Base-by-base conservation (phyloP, 2,113 vertebrate species). In the Pollimyrus isidori region DNA sequence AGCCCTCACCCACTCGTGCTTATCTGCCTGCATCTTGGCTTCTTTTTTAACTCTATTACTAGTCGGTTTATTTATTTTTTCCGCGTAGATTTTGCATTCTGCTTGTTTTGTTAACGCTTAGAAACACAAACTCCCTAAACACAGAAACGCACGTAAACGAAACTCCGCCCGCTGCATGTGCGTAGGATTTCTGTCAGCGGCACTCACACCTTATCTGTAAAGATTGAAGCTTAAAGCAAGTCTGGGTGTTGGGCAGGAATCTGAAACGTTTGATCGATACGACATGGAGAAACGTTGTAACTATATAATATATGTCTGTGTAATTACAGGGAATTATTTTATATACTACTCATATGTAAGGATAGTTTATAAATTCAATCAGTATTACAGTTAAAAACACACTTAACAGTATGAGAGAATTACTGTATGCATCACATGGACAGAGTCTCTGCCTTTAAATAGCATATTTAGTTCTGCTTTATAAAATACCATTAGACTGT, bases 401-500 rank as follows among this genome's bases (percentile, higher is more conserved):
- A 85, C 92, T 90, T 92, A 90, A 91, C 73, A 92, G 88, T 90
- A 11, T 17, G 88, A 91, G 90, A 87, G 92, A 91, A 30, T 86
- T 86, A 56, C 73, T 80, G 73, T 80, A 17, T 90, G 69, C 92
- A 90, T 93, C 91, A 90, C 87, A 58, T 88, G 89, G 49, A 88
- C 46, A 2, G 80, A 62, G 73, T 87, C 23, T 88, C 42, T 69
- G 52, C 86, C 26, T 88, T 50, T 52, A 86, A 30, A 86, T 89
- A 87, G 65, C 48, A 48, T 23, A 69, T 69, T 69, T 69, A 42
- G 58, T 23, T 76, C 84, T 89, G 91, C 92, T 92, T 93, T 93
- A 94, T 95, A 94, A 95, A 95, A 95, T 95, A 95, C 94, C 94
- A 94, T 96, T 95, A 92, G 93, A 95, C 95, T 90, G 94, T 95